Evolutionary conservation across 2,888 invertebrate genomes (phyloP), one percentile per base, ranked within the genome.

Genomic region (Eristalis arbustorum): DNA sequence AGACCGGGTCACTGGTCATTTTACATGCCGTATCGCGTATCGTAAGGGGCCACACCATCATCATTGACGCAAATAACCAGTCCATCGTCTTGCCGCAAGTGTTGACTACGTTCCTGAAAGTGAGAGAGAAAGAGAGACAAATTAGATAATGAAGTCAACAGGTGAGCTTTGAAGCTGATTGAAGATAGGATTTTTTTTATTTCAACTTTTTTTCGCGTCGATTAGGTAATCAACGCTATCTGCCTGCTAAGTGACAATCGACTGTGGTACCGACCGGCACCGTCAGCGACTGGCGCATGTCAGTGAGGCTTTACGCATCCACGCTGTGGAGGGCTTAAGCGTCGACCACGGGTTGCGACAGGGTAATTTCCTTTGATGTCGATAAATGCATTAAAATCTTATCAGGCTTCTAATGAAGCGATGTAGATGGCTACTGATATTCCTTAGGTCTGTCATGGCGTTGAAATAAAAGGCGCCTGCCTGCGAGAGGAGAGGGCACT

Each of bases 121-220:
- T n/a, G n/a, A 40, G 63, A 57, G 22, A 69, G 25, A 31, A 13
- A 74, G 14, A 56, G 14, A 23, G 25, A 42, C 5, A 22, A 67
- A 66, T 79, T 72, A 72, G 72, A 80, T 74, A 72, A 72, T 42
- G 28, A 40, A 28, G 63, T 68, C 80, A 74, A 68, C 80, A 68
- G 80, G 68, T 74, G 64, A 73, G 61, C 61, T 34, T 67, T n/a
- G n/a, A n/a, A n/a, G n/a, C 49, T 76, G 76, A 67, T 76, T 76
- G 66, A 73, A 75, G 22, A 59, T 75, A 40, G n/a, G 56, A 28
- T 62, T 49, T 11, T 57, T 57, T 57, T 57, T 22, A 13, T 23
- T n/a, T n/a, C n/a, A n/a, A 25, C 1, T 25, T 8, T 23, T 37
- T 14, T 56, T 74, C n/a, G 49, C 49, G 49, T 49, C 49, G n/a